Conservation (phyloP, 2,888 invertebrate species). For the Dicranocentrus wangi region DNA sequence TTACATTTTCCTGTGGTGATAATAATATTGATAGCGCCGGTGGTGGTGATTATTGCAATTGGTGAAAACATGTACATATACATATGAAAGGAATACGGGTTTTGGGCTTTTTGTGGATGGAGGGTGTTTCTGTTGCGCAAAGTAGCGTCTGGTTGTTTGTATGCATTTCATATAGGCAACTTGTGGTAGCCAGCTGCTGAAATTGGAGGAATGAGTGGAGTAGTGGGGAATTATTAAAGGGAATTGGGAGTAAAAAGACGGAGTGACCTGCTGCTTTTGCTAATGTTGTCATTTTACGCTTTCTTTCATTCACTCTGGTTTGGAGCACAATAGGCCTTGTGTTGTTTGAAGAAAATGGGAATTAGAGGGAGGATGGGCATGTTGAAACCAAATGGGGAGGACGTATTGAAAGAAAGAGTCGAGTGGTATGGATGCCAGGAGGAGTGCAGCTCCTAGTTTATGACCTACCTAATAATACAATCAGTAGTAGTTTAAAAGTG, state of each 20-base stretch:
- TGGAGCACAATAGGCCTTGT: no score
- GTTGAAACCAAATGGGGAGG: no score
- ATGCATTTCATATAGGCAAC: background rate
- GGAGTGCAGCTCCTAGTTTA: no score
- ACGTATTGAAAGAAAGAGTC: no score
- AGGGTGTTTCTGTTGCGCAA: background rate
- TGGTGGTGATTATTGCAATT: conserved; percentile 24
- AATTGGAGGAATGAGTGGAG: background rate
- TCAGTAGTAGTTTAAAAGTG: no score
- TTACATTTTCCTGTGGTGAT: background rate
- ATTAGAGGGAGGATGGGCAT: no score
- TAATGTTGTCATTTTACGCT: no score
- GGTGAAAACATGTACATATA: background rate
- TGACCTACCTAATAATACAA: no score
- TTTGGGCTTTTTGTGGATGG: background rate
- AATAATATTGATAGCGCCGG: conserved; percentile 12
- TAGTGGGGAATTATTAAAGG: background rate
- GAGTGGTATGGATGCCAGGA: no score
- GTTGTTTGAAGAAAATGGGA: no score
- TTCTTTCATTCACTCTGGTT: no score
- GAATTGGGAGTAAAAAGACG: background rate
- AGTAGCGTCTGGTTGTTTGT: background rate
- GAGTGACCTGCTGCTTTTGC: background rate
- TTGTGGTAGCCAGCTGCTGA: conserved; percentile 18
- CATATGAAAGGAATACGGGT: background rate